Evolutionary conservation across 1,140 invertebrate species (phyloP).

Genomic region (Gonatopus flavifemur): DNA sequence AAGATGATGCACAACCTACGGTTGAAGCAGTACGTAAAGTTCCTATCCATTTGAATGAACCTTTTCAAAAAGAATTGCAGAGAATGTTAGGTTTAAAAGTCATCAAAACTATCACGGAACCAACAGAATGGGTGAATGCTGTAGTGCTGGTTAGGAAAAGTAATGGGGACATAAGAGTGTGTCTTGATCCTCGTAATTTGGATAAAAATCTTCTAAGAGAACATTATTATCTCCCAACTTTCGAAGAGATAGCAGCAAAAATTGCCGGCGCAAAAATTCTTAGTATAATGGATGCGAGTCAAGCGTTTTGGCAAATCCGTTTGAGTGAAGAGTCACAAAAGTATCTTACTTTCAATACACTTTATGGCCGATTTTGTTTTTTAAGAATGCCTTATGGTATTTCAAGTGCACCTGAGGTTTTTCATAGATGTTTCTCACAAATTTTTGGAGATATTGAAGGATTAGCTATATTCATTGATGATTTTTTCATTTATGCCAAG

Average conservation of each 20-base stretch:
- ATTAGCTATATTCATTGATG: no score
- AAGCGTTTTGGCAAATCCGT: no score
- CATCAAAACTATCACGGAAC: slow-evolving; percentile 31
- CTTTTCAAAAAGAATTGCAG: slow-evolving; percentile 17
- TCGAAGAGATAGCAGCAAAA: slow-evolving; percentile 39
- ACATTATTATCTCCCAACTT: slow-evolving; percentile 31
- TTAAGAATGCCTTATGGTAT: no score
- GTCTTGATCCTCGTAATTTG: slow-evolving; percentile 48
- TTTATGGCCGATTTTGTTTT: no score
- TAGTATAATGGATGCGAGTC: no score
- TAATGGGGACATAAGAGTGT: slow-evolving; percentile 44
- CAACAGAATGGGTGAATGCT: slow-evolving; percentile 46
- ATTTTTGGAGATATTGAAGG: no score
- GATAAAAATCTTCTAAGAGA: slow-evolving; percentile 44
- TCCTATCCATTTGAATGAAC: slow-evolving; percentile 3
- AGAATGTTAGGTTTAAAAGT: slow-evolving; percentile 23
- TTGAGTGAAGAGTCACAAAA: no score
- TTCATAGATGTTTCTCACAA: no score
- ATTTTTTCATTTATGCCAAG: no score
- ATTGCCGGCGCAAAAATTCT: no score
- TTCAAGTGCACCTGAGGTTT: no score
- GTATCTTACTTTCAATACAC: no score
- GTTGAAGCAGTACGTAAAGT: slow-evolving; percentile 15
- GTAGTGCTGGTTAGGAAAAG: slow-evolving; percentile 45
- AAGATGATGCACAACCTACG: slow-evolving; percentile 3